Evolutionary conservation across 2,888 invertebrate species (phyloP), one percentile per base, ranked within the genome.

Genomic region (Vanessa cardui): DNA sequence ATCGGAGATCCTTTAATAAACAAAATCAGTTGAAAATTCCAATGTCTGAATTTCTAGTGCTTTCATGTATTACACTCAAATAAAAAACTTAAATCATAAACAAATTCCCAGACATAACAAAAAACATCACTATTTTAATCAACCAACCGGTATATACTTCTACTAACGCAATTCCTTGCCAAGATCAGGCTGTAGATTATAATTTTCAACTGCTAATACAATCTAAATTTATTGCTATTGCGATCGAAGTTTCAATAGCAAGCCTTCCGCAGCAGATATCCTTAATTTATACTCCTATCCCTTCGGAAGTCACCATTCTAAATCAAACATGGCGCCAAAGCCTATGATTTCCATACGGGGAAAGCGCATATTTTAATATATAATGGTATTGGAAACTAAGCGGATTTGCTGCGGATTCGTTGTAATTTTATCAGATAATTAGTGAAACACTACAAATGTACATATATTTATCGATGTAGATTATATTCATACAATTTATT

Each of bases 301-400:
- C 79, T 78, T 80, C 86, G 90, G 89, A 90, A 90, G 88, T 89
- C 83, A 83, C 86, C 83, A 85, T 88, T 86, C 88, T 90, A 90
- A 92, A 91, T 91, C 90, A 90, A 90, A 90, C 81, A 84, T 84
- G 85, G 85, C 84, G 84, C 81, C 83, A 82, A 85, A 81, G 82
- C 81, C 76, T 74, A 80, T 76, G 80, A 82, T 81, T 83, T 80
- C 77, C 76, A 73, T 71, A 70, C 74, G 79, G 83, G 82, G 74
- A 83, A 78, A 77, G 49, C 76, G 83, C 83, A 87, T 86, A 88
- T 89, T 89, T 87, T 87, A 89, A 88, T 87, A 84, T 82, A 82
- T 85, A 83, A 83, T 82, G 78, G 78, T 74, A 73, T 80, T 75
- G 77, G 70, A 78, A 82, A 77, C 77, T 74, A 72, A 77, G 78